Conservation (phyloP, 1,140 invertebrate species). For the Brachionus rubens region DNA sequence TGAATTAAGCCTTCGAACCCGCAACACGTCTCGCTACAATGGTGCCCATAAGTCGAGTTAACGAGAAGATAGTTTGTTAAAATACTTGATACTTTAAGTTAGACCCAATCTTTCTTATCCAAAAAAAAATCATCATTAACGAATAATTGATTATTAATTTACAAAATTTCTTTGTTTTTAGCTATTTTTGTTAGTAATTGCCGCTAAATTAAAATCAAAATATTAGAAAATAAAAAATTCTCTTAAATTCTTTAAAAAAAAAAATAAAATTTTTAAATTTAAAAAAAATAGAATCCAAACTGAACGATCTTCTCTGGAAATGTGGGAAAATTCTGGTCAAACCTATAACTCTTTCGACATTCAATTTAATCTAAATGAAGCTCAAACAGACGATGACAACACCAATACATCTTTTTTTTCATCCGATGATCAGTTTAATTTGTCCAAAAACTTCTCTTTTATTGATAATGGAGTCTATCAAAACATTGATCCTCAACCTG, state of each 20-base stretch:
- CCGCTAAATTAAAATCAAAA: constrained; percentile 22
- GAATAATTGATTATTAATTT: too few relatives aligned
- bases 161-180: constrained; percentile 7
- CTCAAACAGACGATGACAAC: neutral
- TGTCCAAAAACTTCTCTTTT: neutral
- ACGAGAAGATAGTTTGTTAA: too few relatives aligned
- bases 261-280: neutral
- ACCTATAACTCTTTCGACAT: neutral
- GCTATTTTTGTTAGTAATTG: too few relatives aligned
- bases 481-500: neutral
- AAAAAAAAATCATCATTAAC: too few relatives aligned
- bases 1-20: too few relatives aligned
- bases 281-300: too few relatives aligned
- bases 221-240: neutral
- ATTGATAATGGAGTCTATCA: neutral
- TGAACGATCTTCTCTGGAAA: too few relatives aligned
- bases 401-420: neutral
- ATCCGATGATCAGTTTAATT: neutral
- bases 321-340: constrained; percentile 21
- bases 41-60: too few relatives aligned
- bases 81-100: too few relatives aligned
- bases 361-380: neutral
- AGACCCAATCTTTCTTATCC: too few relatives aligned
- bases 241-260: neutral
- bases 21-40: too few relatives aligned